These are phyloP conservation scores for Scalopus aquaticus DNA, from an alignment of 2,113 vertebrate genomes.

Conservation along the genomic window DNA sequence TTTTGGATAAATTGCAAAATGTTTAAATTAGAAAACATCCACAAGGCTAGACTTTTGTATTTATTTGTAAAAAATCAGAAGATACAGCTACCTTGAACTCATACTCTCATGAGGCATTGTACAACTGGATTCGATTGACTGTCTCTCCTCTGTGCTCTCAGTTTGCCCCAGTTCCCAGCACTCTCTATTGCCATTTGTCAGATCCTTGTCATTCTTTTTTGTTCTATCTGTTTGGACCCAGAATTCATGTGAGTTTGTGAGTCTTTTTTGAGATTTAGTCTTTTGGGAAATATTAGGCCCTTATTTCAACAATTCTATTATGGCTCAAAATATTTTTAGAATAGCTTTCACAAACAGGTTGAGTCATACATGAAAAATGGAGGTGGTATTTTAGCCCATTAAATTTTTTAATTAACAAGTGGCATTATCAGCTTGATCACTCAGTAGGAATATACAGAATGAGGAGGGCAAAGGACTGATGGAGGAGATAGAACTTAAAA, in stretches of 20 bases:
- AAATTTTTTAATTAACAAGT: neutral
- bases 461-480: neutral
- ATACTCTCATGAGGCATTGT: neutral
- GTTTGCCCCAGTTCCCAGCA: neutral
- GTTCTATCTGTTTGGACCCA: neutral
- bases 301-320: neutral
- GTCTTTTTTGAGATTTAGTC: neutral
- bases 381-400: neutral
- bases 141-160: neutral
- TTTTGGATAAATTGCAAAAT: conserved; percentile 1
- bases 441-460: neutral
- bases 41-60: neutral
- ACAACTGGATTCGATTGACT: neutral
- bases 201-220: neutral
- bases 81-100: neutral
- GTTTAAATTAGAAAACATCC: neutral
- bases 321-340: neutral
- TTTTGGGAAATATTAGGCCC: neutral
- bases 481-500: no score
- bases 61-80: neutral
- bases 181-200: neutral
- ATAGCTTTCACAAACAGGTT: neutral
- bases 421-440: neutral
- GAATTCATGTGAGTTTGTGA: neutral
- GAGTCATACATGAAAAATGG: neutral